phyloP scores from a whole-genome alignment of 1,140 invertebrate species.

The Nixonia krombeini region DNA sequence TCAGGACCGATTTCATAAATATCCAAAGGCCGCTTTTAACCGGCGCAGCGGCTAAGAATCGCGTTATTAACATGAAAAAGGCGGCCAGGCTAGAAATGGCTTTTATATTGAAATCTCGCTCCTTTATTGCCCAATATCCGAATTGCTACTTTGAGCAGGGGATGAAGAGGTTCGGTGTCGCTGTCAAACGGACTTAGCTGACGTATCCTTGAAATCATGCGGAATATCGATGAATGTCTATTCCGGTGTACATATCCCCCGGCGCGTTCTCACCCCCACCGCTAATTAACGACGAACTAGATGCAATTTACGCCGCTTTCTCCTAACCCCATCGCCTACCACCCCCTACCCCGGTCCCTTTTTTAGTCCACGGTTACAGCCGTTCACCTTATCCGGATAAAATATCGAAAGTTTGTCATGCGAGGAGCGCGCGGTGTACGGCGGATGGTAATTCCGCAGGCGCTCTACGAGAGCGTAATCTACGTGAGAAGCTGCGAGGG shows the following conservation, averaged over 20 bases:
- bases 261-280: too few species aligned
- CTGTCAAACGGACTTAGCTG: too few species aligned
- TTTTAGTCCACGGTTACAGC: too few species aligned
- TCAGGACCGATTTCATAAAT: constrained; percentile 53
- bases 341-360: too few species aligned
- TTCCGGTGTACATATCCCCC: too few species aligned
- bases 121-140: constrained; percentile 45
- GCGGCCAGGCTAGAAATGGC: constrained; percentile 43
- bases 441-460: constrained; percentile 42
- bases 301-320: too few species aligned
- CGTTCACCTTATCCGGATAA: constrained; percentile 26
- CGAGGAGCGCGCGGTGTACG: constrained; percentile 33
- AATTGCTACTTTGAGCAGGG: constrained; percentile 42
- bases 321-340: too few species aligned
- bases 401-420: constrained; percentile 40
- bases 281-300: too few species aligned
- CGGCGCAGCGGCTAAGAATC: constrained; percentile 45
- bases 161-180: too few species aligned
- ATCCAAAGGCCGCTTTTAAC: constrained; percentile 49
- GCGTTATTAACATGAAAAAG: constrained; percentile 52
- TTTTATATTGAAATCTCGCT: constrained; percentile 50
- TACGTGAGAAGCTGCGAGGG: constrained; percentile 70
- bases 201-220: too few species aligned
- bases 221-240: too few species aligned
- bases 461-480: constrained; percentile 51